Evolutionary conservation across 2,797 vertebrate species (phyloP), one percentile per base, ranked within the genome.

Genomic region (Adrianichthys oophorus): DNA sequence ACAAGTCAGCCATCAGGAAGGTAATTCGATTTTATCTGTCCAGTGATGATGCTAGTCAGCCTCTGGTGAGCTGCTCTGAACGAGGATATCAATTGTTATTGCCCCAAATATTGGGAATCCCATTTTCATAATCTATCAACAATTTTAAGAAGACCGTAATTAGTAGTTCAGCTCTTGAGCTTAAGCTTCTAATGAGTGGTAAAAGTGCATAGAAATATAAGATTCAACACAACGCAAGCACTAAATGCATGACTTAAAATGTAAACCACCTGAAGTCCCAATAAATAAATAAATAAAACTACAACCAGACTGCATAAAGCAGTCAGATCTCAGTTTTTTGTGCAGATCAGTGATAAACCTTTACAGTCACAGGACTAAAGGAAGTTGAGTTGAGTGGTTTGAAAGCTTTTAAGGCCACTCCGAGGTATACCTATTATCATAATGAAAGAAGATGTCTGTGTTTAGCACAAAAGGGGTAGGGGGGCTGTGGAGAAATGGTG

Each of bases 1-100:
- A 75, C 78, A 78, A 60, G 72, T 76, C 48, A 49, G 65, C 75
- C 74, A 83, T 87, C 83, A 81, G 68, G 71, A 43, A 69, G 41
- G 61, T 86, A 80, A 84, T 84, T 85, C 37, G 58, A 84, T 89
- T 88, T 82, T 69, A 87, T 87, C 78, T 60, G 75, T 65, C 68
- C 62, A 75, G 52, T 68, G 73, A 78, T 83, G 76, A 73, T 52
- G 59, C 74, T 76, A 68, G 76, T 82, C 76, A 72, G 56, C 50
- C 72, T 70, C 68, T 55, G 53, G 65, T 82, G 65, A 72, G 56
- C 52, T 17, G 43, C 43, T 65, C 59, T 50, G 70, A 55, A 65
- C 66, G 64, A 48, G 23, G 48, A 78, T 78, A 73, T 70, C 52
- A 41, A 52, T 46, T 21, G 12, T 49, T 54, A 65, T 48, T 77